phyloP scores from a whole-genome alignment of 2,113 vertebrate genomes.

The Astur gentilis region DNA sequence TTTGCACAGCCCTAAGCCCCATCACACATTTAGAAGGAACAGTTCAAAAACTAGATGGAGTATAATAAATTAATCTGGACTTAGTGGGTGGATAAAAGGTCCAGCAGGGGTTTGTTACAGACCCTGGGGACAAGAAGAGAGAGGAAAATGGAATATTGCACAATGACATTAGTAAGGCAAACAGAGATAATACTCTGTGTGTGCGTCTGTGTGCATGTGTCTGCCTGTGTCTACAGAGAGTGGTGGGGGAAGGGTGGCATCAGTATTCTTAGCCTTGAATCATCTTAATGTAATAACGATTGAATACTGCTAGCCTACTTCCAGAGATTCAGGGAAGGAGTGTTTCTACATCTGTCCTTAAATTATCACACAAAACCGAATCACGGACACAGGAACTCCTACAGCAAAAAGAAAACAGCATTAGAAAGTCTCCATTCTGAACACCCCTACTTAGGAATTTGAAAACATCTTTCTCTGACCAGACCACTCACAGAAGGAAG shows the following conservation, averaged over 20 bases:
- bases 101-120: constrained; percentile 53
- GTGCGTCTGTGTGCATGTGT: constrained; percentile 6
- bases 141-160: constrained; percentile 52
- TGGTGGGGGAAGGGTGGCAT: neutral
- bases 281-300: neutral
- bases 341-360: constrained; percentile 27
- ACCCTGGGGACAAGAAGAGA: constrained; percentile 41
- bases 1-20: constrained; percentile 54
- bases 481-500: neutral
- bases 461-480: neutral
- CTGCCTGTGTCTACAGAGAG: neutral
- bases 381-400: neutral
- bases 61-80: constrained; percentile 72
- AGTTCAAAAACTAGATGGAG: constrained; percentile 64
- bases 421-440: neutral
- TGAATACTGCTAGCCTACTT: neutral
- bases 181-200: constrained; percentile 5
- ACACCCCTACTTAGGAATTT: neutral
- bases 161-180: constrained; percentile 56
- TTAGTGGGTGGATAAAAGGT: constrained; percentile 65
- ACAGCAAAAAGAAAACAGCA: neutral
- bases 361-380: constrained; percentile 6
- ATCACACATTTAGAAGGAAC: constrained; percentile 63
- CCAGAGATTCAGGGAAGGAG: constrained; percentile 9
- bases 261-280: constrained; percentile 30